These are phyloP conservation scores for Apteryx mantelli DNA, from an alignment of 2,113 vertebrate species.

Conservation along the genomic window DNA sequence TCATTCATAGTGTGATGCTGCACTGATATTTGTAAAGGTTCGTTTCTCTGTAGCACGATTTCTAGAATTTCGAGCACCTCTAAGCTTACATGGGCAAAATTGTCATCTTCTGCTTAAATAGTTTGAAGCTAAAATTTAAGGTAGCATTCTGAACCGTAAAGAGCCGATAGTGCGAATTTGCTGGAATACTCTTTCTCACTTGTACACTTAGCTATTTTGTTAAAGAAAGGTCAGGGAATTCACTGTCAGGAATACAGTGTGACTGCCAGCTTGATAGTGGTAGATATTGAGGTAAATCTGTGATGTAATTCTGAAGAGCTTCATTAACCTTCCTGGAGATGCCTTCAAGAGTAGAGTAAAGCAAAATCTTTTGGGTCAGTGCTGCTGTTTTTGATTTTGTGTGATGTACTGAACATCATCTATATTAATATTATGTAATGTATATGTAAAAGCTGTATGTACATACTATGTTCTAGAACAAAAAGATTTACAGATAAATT, in stretches of 20 bases:
- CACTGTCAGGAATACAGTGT: not conserved
- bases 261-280: not conserved
- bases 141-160: not conserved
- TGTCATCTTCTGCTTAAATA: not conserved
- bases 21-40: not conserved
- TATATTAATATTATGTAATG: not conserved
- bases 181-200: not conserved
- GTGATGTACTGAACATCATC: not conserved
- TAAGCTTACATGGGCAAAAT: not conserved
- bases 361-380: not conserved
- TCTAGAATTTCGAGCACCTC: not conserved
- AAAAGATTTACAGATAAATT: not conserved
- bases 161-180: not conserved
- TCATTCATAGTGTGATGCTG: not conserved
- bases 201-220: not conserved
- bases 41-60: not conserved
- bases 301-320: not conserved
- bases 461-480: not conserved
- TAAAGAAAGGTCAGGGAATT: not conserved
- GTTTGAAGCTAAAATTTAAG: not conserved
- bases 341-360: not conserved
- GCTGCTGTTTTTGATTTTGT: not conserved
- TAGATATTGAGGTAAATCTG: not conserved
- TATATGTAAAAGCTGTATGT: not conserved
- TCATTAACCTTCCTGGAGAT: not conserved